Percentiles rank a stretch among this genome's conserved stretches.
These are phyloP conservation scores for Jordanella pulchra DNA, from an alignment of 2,797 vertebrate species.

Conservation along the genomic window DNA sequence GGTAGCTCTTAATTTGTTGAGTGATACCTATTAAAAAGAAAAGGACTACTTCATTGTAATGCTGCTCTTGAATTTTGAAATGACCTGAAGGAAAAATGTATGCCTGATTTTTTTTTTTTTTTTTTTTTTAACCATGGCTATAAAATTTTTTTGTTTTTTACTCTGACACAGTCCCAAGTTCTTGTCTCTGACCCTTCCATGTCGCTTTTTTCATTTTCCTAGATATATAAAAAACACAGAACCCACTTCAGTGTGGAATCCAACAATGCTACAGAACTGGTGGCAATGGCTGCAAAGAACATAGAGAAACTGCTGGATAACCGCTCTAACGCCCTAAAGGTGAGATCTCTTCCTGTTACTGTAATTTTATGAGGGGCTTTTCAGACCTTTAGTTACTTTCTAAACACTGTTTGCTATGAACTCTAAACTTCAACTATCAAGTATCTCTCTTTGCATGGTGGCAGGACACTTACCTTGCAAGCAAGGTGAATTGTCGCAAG, in stretches of 20 bases:
- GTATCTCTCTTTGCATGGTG: conserved; percentile 11
- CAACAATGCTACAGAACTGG: conserved; percentile 88
- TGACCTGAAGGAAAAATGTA: neutral
- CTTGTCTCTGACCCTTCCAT: conserved; percentile 15
- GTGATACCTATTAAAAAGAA: conserved; percentile 3
- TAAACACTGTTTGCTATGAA: neutral
- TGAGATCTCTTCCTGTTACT: conserved; percentile 57
- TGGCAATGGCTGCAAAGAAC: conserved; percentile 88
- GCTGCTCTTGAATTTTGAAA: neutral
- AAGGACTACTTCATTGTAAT: neutral
- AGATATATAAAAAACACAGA: conserved; percentile 75
- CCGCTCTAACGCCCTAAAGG: conserved; percentile 89
- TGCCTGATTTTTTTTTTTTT: neutral
- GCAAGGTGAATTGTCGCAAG: no score
- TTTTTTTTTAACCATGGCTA: no score
- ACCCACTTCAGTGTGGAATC: conserved; percentile 86
- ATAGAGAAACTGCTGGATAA: conserved; percentile 91
- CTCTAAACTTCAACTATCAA: conserved; percentile 5
- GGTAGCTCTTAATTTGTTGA: conserved; percentile 18
- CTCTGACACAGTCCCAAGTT: neutral
- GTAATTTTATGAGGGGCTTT: neutral
- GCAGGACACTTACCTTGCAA: no score
- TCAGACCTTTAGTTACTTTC: neutral
- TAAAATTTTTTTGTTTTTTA: neutral
- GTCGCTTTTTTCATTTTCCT: conserved; percentile 34